phyloP scores from a whole-genome alignment of 2,797 vertebrate species.

The Prunella strophiata region DNA sequence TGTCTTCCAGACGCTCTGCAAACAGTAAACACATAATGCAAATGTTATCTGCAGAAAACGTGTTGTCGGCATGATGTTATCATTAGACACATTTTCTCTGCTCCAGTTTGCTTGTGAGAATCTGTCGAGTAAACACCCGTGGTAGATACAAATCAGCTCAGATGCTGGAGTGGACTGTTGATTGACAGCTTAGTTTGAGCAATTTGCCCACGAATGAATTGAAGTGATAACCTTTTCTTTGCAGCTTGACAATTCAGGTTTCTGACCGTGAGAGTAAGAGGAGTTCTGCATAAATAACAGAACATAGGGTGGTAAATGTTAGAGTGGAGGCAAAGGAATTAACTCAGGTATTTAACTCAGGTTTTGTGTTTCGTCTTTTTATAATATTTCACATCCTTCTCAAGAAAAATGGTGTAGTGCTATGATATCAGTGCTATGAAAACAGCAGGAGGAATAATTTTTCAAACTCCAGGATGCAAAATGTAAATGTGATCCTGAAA shows the following conservation, averaged over 20 bases:
- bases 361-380: not conserved
- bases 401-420: not conserved
- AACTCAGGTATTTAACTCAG: not conserved
- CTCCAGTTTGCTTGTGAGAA: conserved; percentile 1
- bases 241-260: not conserved
- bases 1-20: not conserved
- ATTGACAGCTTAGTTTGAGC: conserved; percentile 18
- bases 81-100: not conserved
- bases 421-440: not conserved
- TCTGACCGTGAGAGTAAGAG: not conserved
- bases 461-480: not conserved
- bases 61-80: not conserved
- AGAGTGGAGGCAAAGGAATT: not conserved
- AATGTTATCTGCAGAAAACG: not conserved
- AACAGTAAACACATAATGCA: conserved; percentile 29
- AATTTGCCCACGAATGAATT: not conserved
- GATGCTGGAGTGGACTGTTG: not conserved
- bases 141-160: not conserved
- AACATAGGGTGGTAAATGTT: not conserved
- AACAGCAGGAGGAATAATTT: not conserved
- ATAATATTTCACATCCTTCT: not conserved
- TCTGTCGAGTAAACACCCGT: not conserved
- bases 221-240: conserved; percentile 51
- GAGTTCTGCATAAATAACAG: not conserved
- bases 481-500: not conserved